Conservation (phyloP, 2,113 vertebrate species). For the Hyperopisus bebe region DNA sequence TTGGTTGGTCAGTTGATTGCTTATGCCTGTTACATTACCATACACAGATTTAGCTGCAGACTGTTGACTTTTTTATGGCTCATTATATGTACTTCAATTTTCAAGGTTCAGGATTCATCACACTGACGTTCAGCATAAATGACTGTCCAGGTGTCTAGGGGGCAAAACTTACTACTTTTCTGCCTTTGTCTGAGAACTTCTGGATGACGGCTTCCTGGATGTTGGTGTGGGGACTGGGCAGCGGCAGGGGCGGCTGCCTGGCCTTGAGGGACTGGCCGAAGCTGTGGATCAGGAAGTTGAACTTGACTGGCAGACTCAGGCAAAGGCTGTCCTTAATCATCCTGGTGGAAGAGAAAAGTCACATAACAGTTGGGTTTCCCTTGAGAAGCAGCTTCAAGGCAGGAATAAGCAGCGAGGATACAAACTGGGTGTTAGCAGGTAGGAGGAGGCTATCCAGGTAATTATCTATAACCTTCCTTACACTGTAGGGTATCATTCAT, state of each 20-base stretch:
- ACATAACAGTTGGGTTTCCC: not conserved
- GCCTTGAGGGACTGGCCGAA: conserved; percentile 52
- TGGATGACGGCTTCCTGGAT: conserved; percentile 57
- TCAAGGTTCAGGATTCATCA: not conserved
- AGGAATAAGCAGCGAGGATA: not conserved
- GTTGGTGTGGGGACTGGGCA: conserved; percentile 43
- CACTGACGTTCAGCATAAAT: not conserved
- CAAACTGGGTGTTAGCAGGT: not conserved
- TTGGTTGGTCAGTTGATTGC: not conserved
- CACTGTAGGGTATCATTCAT: not conserved
- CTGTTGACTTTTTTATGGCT: not conserved
- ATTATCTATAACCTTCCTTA: not conserved
- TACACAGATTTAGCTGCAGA: not conserved
- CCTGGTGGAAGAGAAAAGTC: conserved; percentile 48
- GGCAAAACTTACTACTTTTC: conserved; percentile 47
- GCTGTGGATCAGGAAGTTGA: conserved; percentile 78
- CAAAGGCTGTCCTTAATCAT: conserved; percentile 84
- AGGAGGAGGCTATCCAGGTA: not conserved
- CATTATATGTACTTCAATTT: not conserved
- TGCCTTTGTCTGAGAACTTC: conserved; percentile 32
- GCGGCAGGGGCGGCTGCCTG: conserved; percentile 27
- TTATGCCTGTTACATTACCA: not conserved
- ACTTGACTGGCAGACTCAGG: conserved; percentile 72
- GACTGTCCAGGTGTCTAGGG: not conserved
- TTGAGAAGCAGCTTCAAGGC: not conserved